These are phyloP conservation scores for Papilio elwesi DNA, from an alignment of 2,888 invertebrate species.

Conservation along the genomic window DNA sequence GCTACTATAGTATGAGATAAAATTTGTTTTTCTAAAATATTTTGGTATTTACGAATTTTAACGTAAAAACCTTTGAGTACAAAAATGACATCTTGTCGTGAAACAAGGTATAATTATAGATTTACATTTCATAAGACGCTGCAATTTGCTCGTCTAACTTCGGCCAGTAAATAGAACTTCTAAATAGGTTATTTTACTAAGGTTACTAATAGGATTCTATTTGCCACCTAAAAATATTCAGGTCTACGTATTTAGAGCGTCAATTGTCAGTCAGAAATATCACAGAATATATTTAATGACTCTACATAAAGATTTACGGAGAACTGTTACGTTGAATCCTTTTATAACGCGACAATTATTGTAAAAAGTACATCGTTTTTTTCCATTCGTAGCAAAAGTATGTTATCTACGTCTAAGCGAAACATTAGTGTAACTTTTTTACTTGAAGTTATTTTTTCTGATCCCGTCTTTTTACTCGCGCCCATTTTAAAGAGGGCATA, in stretches of 20 bases:
- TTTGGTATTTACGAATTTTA: no score
- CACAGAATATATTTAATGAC: not conserved
- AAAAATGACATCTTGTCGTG: no score
- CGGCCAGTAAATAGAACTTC: not conserved
- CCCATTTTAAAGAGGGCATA: no score
- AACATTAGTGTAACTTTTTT: constrained; percentile 1
- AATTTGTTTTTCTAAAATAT: no score
- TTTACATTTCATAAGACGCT: not conserved
- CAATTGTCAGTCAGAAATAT: no score
- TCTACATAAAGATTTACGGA: not conserved
- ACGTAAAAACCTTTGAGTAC: no score
- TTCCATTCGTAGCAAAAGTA: not conserved
- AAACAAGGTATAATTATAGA: not conserved
- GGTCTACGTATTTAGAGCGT: no score
- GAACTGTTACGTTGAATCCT: constrained; percentile 10
- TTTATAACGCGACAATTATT: constrained; percentile 29
- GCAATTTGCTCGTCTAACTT: not conserved
- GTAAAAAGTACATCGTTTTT: constrained; percentile 25
- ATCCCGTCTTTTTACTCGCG: not conserved
- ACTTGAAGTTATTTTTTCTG: not conserved
- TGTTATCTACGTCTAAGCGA: constrained; percentile 13
- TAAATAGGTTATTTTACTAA: not conserved
- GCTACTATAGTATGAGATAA: no score
- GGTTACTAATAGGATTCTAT: no score
- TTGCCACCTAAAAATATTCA: not conserved